Evolutionary conservation across 2,113 vertebrate species (phyloP), one percentile per base, ranked within the genome.

Genomic region (Gulo gulo): DNA sequence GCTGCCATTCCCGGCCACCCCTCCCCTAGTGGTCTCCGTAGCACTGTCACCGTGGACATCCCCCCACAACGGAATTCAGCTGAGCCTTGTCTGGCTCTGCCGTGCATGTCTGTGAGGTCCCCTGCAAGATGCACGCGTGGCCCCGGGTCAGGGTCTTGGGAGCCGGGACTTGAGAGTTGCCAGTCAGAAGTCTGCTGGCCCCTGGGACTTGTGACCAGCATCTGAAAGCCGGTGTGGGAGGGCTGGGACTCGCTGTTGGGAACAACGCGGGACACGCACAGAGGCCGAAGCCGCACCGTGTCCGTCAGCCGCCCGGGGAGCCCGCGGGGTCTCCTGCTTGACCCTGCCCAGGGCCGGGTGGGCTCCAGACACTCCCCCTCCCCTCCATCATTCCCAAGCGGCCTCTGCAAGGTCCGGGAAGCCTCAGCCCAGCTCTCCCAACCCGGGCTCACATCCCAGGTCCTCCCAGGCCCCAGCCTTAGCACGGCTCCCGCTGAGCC

Each of bases 31-130:
- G 73, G 20, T 52, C 80, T 69, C 3, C 7, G 2, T 16, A 3
- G 6, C 6, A 0, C 34, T 8, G 0, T 29, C 21, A 29, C 69
- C 1, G 4, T 1, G 2, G 15, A 16, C 0, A 0, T 6, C 39
- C 39, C 34, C 83, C 2, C 29, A 39, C 13, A 0, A 3, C 0
- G 10, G 9, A 24, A 50, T n/a, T 26, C 26, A 7, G 23, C 3
- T 18, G 61, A 21, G 7, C 4, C 7, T 63, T 67, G 2, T 23
- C 69, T 36, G 18, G 6, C 36, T 39, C 9, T 21, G 42, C 18
- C 52, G 15, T 20, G 2, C 7, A 8, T n/a, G 7, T 36, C 57
- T 15, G 0, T n/a, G 5, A 15, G 6, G 1, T 18, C 21, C 42
- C 67, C 57, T 3, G 1, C 2, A 13, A 57, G 29, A 65, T 39